Evolutionary conservation across 2,113 vertebrate genomes (phyloP), one percentile per base, ranked within the genome.

Genomic region (Vireo altiloquus): DNA sequence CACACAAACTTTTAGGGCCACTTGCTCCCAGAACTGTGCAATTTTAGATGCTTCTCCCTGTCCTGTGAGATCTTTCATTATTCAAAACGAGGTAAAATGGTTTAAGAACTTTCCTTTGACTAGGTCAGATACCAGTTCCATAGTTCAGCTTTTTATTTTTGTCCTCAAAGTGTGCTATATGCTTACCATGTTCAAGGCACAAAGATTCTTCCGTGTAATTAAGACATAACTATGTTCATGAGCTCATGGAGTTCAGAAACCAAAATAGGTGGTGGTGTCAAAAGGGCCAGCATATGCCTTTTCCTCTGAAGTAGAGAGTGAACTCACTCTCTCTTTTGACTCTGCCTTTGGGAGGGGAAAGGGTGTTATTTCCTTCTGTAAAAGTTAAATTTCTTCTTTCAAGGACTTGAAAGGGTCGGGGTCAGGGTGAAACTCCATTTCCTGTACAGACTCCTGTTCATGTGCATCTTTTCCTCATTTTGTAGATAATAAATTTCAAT

Each of bases 141-240:
- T n/a, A 53, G 37, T 28, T 85, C 37, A 49, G 54, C 27, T 80
- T 80, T 77, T 76, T 17, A 40, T 49, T 78, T 90, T 78, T 84
- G 35, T 66, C 35, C 23, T 87, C 23, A 46, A 56, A 53, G 14
- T 1, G 0, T 74, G 14, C 14, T 80, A 35, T 57, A 4, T 63
- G 13, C 63, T 90, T 70, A 23, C 23, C 23, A 1, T 27, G 15
- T 81, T 77, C 42, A 57, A 75, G 52, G 60, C 50, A 44, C 33
- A 76, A 81, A 57, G 50, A 50, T 69, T 23, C 30, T 22, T 40
- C 24, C 15, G 6, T 40, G 31, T 20, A 69, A 71, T 87, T 82
- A 25, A 15, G 70, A 28, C 17, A 4, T 57, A 40, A 57, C 15
- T 76, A 20, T 44, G 8, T 37, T 52, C n/a, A 37, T 0, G 0